Evolutionary conservation across 2,888 invertebrate genomes (phyloP), one percentile per base, ranked within the genome.

Genomic region (Marronus borbonicus): DNA sequence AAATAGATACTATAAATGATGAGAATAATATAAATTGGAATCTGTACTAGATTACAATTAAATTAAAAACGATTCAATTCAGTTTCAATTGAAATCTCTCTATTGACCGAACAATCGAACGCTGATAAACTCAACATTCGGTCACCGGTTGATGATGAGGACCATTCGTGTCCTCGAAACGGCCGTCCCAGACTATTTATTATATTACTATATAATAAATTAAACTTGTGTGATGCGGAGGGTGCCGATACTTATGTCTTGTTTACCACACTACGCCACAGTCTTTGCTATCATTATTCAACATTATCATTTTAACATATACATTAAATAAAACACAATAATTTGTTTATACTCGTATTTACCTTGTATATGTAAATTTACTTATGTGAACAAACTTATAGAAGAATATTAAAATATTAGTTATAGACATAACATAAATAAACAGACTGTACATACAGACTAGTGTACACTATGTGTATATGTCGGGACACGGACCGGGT

Each of bases 371-470:
- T 50, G 17, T 52, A n/a, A 2, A 2, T 5, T 52, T 17, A 52
- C 8, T 55, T 17, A n/a, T 0, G 7, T n/a, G 24, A 58, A 58
- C 8, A 5, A 58, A n/a, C 52, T 17, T 17, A 17, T 1, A 52
- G 12, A 52, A 52, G 1, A 24, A 24, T 24, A 24, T 24, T 24
- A 24, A 24, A 17, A 17, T 14, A n/a, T 5, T 52, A 1, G 1
- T 17, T 5, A 20, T 17, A 58, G 3, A 20, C 17, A 5, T 72
- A 24, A 24, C 17, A 4, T 58, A 49, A 68, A 4, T 58, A 49
- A 52, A 50, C 68, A 50, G 31, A 50, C 68, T 68, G 68, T 68
- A 68, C 50, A 49, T 68, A 49, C 0, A 28, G 20, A 60, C 12
- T 5, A 52, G 14, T 58, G n/a, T 0, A 36, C 5, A 36, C 5